Base-by-base conservation (phyloP, 2,888 invertebrate species). In the Aphidoletes aphidimyza region DNA sequence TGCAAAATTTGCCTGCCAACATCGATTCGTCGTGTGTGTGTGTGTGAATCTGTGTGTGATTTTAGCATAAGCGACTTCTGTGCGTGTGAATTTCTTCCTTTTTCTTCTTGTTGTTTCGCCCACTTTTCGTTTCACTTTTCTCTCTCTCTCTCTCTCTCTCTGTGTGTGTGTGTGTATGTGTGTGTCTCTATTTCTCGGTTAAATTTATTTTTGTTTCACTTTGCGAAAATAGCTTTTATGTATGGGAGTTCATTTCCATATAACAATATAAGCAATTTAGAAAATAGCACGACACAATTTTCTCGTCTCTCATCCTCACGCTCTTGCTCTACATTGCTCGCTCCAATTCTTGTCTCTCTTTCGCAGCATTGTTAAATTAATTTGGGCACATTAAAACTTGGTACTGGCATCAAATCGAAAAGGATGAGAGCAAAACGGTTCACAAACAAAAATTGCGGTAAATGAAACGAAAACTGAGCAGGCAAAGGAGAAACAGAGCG, bases 321-420 rank as follows among this genome's bases (percentile, higher is more conserved):
- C 2, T 47, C 17, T 47, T 14, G 47, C 47, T 47, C 17, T 5
- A 17, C 17, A 17, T 47, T 14, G 9, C 47, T 47, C 17, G 47
- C 47, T 22, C 54, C 42, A 42, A 26, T 14, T n/a, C 11, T 3
- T 47, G 6, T 19, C 19, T 17, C 11, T 47, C 17, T 47, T 47
- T 39, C 54, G 11, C 81, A 37, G 22, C 11, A 81, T 81, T 81
- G 81, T 37, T 81, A 37, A 81, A 81, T 81, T 81, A 81, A 37
- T 81, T 81, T 37, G 81, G 37, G 37, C 81, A 81, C 81, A 81
- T 81, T 81, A 81, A 81, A 81, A 37, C 37, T 81, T 36, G 81
- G 22, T 54, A n/a, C 19, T 54, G 22, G 81, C 81, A 81, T n/a
- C 81, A 37, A 81, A 81, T 37, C 22, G 8, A n/a, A 81, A 59